These are phyloP conservation scores for Ennomos quercinarius DNA, from an alignment of 2,888 invertebrate species.

Conservation along the genomic window DNA sequence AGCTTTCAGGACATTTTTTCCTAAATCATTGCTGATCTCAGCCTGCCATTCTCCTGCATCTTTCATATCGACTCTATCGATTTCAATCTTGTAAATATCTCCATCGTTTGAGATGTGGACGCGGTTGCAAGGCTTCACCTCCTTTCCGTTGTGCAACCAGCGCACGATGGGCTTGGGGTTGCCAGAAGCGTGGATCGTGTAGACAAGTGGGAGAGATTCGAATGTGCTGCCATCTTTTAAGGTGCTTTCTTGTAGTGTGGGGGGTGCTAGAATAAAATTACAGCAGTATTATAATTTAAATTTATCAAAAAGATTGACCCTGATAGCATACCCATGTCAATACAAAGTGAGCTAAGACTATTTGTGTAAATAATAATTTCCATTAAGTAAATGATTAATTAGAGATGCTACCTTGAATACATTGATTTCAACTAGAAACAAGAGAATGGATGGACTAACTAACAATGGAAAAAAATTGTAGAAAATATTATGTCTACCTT, in stretches of 20 bases:
- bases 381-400: no score
- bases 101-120: constrained; percentile 88
- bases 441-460: no score
- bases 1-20: constrained; percentile 90
- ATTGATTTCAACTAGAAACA: no score
- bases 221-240: constrained; percentile 90
- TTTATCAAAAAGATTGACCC: background rate
- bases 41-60: constrained; percentile 95
- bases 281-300: background rate
- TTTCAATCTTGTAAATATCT: constrained; percentile 90
- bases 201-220: constrained; percentile 93
- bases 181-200: constrained; percentile 91
- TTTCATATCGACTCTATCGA: constrained; percentile 87
- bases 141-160: constrained; percentile 92
- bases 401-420: no score
- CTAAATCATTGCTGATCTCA: constrained; percentile 92
- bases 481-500: no score
- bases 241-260: constrained; percentile 89
- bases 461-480: no score
- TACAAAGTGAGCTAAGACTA: background rate
- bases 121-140: constrained; percentile 87
- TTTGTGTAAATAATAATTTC: no score
- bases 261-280: constrained; percentile 84
- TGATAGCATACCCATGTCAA: background rate
- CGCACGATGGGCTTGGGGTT: constrained; percentile 91